Conservation (phyloP, 2,797 vertebrate species). For the Pempheris klunzingeri region DNA sequence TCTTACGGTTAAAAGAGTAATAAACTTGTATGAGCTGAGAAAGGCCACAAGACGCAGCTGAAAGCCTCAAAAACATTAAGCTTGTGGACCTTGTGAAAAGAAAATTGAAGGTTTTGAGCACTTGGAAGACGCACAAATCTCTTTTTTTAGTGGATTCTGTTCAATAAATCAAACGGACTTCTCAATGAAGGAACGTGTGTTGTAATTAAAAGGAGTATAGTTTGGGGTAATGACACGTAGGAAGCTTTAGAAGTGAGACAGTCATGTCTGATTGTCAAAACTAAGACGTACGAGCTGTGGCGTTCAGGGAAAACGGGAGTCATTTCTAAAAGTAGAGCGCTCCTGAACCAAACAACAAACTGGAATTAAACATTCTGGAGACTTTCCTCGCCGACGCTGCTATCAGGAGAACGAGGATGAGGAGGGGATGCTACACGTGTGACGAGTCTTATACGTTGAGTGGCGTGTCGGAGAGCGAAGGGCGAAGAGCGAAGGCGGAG, state of each 20-base stretch:
- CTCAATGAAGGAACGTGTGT: background rate
- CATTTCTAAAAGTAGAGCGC: slow-evolving; percentile 23
- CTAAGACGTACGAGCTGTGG: slow-evolving; percentile 26
- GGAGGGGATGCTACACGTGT: slow-evolving; percentile 54
- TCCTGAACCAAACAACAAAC: slow-evolving; percentile 41
- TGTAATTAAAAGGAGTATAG: background rate
- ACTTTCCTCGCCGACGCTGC: slow-evolving; percentile 20
- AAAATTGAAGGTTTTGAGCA: background rate
- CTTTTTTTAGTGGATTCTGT: background rate
- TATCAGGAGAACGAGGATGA: slow-evolving; percentile 12
- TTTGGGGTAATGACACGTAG: background rate
- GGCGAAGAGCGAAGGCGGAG: background rate
- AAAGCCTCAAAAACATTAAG: background rate
- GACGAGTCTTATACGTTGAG: slow-evolving; percentile 5
- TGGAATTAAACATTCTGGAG: slow-evolving; percentile 42
- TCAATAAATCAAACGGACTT: background rate
- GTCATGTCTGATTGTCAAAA: slow-evolving; percentile 64
- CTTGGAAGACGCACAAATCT: slow-evolving; percentile 4
- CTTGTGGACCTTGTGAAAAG: background rate
- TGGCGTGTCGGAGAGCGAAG: background rate
- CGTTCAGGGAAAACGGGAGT: slow-evolving; percentile 23
- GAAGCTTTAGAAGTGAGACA: background rate
- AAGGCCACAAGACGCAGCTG: slow-evolving; percentile 3
- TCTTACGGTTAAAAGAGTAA: background rate
- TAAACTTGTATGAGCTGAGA: background rate